Evolutionary conservation across 37 sponge, comb jelly and placozoan species (phyloP).

Genomic region (Ephydatia muelleri): DNA sequence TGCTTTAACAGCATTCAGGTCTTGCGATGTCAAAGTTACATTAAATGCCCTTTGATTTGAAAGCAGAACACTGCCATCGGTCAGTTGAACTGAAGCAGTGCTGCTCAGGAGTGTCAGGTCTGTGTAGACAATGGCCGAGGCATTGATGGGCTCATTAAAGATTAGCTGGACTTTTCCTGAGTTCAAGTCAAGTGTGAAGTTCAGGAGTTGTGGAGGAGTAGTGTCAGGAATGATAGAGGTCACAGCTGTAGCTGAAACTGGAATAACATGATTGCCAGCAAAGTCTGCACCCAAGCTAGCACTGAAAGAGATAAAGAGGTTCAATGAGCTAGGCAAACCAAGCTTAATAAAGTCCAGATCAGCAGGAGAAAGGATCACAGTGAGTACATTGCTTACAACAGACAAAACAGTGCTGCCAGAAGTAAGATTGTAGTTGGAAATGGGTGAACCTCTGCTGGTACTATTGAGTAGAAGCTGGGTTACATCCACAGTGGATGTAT

Average conservation of each 20-base stretch:
- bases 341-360: slow-evolving; percentile 79
- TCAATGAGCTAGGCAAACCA: slow-evolving; percentile 13
- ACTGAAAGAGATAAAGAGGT: slow-evolving; percentile 53
- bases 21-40: slow-evolving; percentile 38
- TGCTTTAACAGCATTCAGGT: slow-evolving; percentile 61
- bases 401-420: slow-evolving; percentile 27
- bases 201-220: slow-evolving; percentile 54
- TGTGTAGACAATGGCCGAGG: slow-evolving; percentile 23
- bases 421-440: slow-evolving; percentile 21
- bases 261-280: slow-evolving; percentile 43
- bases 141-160: slow-evolving; percentile 82
- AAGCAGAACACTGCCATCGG: slow-evolving; percentile 41
- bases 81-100: slow-evolving; percentile 34
- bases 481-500: slow-evolving; percentile 46
- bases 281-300: slow-evolving; percentile 52
- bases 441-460: background rate
- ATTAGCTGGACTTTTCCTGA: slow-evolving; percentile 50
- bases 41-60: slow-evolving; percentile 37
- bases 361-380: slow-evolving; percentile 37
- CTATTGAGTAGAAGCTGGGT: slow-evolving; percentile 42
- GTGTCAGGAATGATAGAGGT: slow-evolving; percentile 35
- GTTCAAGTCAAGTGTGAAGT: slow-evolving; percentile 65
- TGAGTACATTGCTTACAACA: slow-evolving; percentile 38
- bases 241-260: slow-evolving; percentile 19
- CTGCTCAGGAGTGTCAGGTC: slow-evolving; percentile 50